phyloP scores from a whole-genome alignment of 2,888 invertebrate species.

The Drosophila gaucha region DNA sequence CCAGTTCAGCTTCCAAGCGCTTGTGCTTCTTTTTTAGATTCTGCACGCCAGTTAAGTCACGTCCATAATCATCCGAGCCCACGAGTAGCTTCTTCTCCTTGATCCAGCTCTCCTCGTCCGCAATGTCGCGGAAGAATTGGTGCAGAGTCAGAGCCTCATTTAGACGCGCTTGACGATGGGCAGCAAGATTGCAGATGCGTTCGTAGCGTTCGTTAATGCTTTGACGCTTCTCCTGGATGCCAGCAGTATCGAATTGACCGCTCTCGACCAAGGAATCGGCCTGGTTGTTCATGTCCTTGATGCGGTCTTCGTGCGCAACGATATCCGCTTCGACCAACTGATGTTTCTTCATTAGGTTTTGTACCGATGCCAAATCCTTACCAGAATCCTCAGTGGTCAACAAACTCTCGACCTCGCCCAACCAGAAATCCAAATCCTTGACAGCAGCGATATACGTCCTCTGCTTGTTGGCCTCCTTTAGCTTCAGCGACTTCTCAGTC shows the following conservation, averaged over 20 bases:
- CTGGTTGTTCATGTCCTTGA: slow-evolving; percentile 97
- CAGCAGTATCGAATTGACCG: slow-evolving; percentile 98
- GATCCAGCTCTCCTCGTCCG: slow-evolving; percentile 99
- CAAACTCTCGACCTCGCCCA: slow-evolving; percentile 98
- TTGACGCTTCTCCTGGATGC: slow-evolving; percentile 96
- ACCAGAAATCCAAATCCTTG: slow-evolving; percentile 99
- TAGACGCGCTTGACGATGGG: slow-evolving; percentile 95
- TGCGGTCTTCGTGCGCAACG: slow-evolving; percentile 97
- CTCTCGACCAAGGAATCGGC: slow-evolving; percentile 98
- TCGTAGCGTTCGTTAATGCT: slow-evolving; percentile 99
- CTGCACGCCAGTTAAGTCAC: slow-evolving; percentile 98
- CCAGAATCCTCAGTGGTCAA: slow-evolving; percentile 98
- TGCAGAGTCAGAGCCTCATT: slow-evolving; percentile 99
- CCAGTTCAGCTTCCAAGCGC: slow-evolving; percentile 98
- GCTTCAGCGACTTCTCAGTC: slow-evolving; percentile 98
- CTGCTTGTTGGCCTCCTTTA: slow-evolving; percentile 99
- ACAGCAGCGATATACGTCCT: slow-evolving; percentile 99
- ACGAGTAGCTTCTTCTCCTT: slow-evolving; percentile 99
- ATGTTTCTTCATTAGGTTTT: slow-evolving; percentile 99
- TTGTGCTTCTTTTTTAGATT: slow-evolving; percentile 99
- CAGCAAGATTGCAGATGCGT: slow-evolving; percentile 95
- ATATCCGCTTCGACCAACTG: slow-evolving; percentile 99
- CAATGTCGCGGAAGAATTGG: slow-evolving; percentile 99
- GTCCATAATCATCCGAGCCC: slow-evolving; percentile 98
- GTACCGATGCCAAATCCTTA: slow-evolving; percentile 98